Evolutionary conservation across 1,140 invertebrate species (phyloP).

Genomic region (Hypsibius dujardini): DNA sequence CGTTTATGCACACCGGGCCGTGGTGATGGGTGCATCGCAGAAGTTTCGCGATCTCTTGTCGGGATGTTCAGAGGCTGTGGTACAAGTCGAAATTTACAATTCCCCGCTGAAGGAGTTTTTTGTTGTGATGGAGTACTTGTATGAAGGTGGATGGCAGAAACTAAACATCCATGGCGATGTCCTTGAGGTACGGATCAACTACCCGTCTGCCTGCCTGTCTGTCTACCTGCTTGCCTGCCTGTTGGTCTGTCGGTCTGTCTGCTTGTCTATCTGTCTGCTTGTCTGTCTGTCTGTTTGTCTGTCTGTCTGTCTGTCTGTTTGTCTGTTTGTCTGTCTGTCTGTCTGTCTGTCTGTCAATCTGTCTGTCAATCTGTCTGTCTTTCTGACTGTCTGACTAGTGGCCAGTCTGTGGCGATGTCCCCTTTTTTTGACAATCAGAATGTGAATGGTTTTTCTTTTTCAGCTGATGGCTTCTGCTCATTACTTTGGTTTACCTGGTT

Average conservation of each 20-base stretch:
- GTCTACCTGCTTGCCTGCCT: too few species aligned
- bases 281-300: too few species aligned
- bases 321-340: too few species aligned
- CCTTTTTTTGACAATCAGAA: conserved; percentile 18
- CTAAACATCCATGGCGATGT: conserved; percentile 55
- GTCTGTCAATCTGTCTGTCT: too few species aligned
- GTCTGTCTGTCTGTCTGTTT: too few species aligned
- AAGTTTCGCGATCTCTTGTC: conserved; percentile 37
- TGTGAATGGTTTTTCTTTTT: conserved; percentile 20
- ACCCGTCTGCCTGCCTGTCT: too few species aligned
- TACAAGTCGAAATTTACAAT: too few species aligned
- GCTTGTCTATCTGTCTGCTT: too few species aligned
- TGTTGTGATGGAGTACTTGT: conserved; percentile 76
- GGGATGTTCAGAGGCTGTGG: neutral
- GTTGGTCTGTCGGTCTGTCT: too few species aligned
- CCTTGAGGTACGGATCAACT: too few species aligned
- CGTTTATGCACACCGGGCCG: conserved; percentile 86
- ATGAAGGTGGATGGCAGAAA: conserved; percentile 56
- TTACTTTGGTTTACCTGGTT: conserved; percentile 69
- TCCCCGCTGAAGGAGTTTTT: neutral
- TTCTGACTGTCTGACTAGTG: too few species aligned
- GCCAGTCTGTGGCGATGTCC: conserved; percentile 44
- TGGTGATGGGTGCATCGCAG: conserved; percentile 68
- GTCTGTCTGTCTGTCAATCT: too few species aligned
- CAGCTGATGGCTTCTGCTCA: conserved; percentile 67